Conservation (phyloP, 2,888 invertebrate genomes). For the Dynastes hyllus region DNA sequence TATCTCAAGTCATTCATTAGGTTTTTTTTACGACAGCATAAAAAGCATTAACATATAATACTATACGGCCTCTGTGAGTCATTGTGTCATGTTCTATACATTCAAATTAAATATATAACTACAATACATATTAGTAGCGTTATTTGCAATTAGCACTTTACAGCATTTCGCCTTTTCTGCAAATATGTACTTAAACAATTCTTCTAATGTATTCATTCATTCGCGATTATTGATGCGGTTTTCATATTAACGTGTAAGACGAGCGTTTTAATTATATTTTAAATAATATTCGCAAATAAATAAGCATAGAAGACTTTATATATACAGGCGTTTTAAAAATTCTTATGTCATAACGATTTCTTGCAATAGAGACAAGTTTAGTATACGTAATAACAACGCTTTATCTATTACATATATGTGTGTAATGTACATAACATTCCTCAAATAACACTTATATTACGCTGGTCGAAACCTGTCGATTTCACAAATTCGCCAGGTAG, state of each 20-base stretch:
- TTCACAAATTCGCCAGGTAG: constrained; percentile 41
- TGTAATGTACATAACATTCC: constrained; percentile 5
- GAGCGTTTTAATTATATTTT: background rate
- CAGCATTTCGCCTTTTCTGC: background rate
- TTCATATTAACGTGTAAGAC: background rate
- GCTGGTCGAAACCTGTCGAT: constrained; percentile 37
- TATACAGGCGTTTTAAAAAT: no score
- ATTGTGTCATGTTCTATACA: constrained; percentile 4
- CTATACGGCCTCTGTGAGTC: constrained; percentile 1
- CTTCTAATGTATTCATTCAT: background rate
- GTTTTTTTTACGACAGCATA: constrained; percentile 2
- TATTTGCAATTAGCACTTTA: constrained; percentile 10
- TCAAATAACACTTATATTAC: constrained; percentile 39
- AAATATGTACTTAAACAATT: constrained; percentile 30
- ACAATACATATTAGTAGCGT: constrained; percentile 17
- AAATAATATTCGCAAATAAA: background rate
- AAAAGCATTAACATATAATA: background rate
- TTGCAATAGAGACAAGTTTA: no score
- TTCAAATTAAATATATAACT: constrained; percentile 19
- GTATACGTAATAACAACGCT: no score
- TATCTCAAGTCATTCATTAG: background rate
- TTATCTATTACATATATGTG: background rate
- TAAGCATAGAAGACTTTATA: no score
- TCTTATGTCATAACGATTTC: no score
- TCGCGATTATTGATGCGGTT: background rate